Evolutionary conservation across 2,888 invertebrate species (phyloP).

Genomic region (Drosophila engyochracea): DNA sequence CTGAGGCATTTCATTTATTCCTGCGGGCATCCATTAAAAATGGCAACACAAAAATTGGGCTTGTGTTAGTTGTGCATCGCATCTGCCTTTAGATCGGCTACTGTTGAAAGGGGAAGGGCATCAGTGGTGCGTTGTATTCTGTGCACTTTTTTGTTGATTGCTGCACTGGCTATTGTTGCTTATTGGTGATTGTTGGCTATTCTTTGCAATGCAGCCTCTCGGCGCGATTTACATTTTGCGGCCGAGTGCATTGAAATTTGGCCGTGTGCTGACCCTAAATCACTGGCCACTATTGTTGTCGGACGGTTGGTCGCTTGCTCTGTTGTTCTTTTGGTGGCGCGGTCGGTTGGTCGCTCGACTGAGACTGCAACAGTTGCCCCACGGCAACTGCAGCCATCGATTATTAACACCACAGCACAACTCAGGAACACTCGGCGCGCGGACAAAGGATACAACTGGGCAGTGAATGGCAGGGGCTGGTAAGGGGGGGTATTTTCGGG

Average conservation of each 20-base stretch:
- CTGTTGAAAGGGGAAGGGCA: conserved; percentile 1
- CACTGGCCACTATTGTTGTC: conserved; percentile 49
- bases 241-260: conserved; percentile 63
- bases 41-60: neutral
- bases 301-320: neutral
- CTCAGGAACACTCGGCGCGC: neutral
- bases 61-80: neutral
- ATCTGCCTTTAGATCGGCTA: neutral
- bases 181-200: conserved; percentile 29
- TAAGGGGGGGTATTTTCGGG: too few relatives aligned
- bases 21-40: neutral
- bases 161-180: conserved; percentile 1
- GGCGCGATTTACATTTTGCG: conserved; percentile 58
- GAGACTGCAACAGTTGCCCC: conserved; percentile 54
- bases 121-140: neutral
- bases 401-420: conserved; percentile 59
- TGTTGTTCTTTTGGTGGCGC: conserved; percentile 7
- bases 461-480: neutral
- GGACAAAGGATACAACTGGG: conserved; percentile 11
- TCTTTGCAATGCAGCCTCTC: conserved; percentile 23
- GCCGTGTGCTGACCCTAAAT: conserved; percentile 70
- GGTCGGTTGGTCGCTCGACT: conserved; percentile 1
- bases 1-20: neutral
- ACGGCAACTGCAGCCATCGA: conserved; percentile 63
- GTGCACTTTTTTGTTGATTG: conserved; percentile 21